phyloP scores from a whole-genome alignment of 2,113 vertebrate species.

The Scomber colias region DNA sequence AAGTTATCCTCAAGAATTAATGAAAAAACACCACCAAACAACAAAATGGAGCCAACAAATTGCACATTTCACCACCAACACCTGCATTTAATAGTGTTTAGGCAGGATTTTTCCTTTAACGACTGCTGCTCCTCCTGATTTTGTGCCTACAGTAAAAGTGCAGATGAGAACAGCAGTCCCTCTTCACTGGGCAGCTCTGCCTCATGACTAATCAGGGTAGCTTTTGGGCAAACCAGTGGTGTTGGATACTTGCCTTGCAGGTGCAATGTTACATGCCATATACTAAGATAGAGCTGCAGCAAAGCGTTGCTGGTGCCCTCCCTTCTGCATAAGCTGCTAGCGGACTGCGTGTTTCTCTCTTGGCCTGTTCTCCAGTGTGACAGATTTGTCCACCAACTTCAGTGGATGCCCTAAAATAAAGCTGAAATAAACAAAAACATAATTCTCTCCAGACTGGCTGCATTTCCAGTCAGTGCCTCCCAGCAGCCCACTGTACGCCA shows the following conservation, averaged over 20 bases:
- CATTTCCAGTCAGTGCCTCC: slow-evolving; percentile 30
- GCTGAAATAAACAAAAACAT: slow-evolving; percentile 52
- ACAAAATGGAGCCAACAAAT: slow-evolving; percentile 12
- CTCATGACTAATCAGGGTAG: slow-evolving; percentile 12
- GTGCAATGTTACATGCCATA: slow-evolving; percentile 49
- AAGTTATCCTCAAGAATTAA: not conserved
- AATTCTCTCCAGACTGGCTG: slow-evolving; percentile 21
- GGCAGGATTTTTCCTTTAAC: slow-evolving; percentile 7
- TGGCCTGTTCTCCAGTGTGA: slow-evolving; percentile 14
- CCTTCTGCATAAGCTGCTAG: slow-evolving; percentile 31
- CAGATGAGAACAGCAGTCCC: slow-evolving; percentile 9
- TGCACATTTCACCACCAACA: not conserved
- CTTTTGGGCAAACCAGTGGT: slow-evolving; percentile 34
- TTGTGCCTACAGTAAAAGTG: slow-evolving; percentile 24
- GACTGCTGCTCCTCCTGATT: slow-evolving; percentile 37
- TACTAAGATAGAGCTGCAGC: slow-evolving; percentile 41
- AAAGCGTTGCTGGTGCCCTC: slow-evolving; percentile 34
- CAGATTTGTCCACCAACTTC: slow-evolving; percentile 9
- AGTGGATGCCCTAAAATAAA: slow-evolving; percentile 50
- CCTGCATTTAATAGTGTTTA: not conserved
- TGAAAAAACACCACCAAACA: slow-evolving; percentile 3
- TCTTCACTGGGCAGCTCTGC: slow-evolving; percentile 19
- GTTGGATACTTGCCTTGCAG: slow-evolving; percentile 38
- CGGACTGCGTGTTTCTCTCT: slow-evolving; percentile 20
- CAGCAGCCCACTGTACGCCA: slow-evolving; percentile 34